Base-by-base conservation (phyloP, 2,797 vertebrate genomes). In the Spinibarbus caldwelli region DNA sequence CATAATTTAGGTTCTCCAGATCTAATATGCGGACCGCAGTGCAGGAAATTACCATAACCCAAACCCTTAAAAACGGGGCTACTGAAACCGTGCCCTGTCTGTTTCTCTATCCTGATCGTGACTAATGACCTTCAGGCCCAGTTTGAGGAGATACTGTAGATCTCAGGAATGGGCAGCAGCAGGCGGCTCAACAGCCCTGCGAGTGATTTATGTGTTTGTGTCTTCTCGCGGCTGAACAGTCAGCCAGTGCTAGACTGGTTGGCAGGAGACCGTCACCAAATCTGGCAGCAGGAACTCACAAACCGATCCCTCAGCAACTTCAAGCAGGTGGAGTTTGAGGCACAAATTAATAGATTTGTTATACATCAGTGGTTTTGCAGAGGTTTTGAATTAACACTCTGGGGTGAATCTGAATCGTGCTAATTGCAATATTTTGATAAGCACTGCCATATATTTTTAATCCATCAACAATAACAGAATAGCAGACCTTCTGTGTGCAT, bases 191-290 rank as follows among this genome's bases (percentile, higher is more conserved):
- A 49, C 59, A 78, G 75, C 67, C 52, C 36, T 75, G 38, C 26
- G 45, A 80, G 49, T 89, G 85, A 82, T 88, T 85, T 86, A 88
- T 87, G 79, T 87, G 86, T 90, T 90, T 84, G 83, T 72, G 34
- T 87, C 84, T 82, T 88, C 70, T 57, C 77, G n/a, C 41, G 45
- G 43, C 47, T 45, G 83, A 87, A 75, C 64, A 84, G 68, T 62
- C 59, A 62, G 79, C 52, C 76, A 80, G 70, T 23, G 54, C 54
- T 72, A 80, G 43, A 75, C 26, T n/a, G 29, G 52, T 73, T 75
- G 64, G 71, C 57, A 73, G 47, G 62, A 86, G 49, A 64, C 52
- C 62, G 78, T 54, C 71, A 70, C n/a, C 38, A 8, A 71, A 77
- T 80, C 29, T 83, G 84, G 78, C 71, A 86, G 75, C n/a, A 8